These are phyloP conservation scores for Rissa tridactyla DNA, from an alignment of 2,113 vertebrate genomes.

Conservation along the genomic window DNA sequence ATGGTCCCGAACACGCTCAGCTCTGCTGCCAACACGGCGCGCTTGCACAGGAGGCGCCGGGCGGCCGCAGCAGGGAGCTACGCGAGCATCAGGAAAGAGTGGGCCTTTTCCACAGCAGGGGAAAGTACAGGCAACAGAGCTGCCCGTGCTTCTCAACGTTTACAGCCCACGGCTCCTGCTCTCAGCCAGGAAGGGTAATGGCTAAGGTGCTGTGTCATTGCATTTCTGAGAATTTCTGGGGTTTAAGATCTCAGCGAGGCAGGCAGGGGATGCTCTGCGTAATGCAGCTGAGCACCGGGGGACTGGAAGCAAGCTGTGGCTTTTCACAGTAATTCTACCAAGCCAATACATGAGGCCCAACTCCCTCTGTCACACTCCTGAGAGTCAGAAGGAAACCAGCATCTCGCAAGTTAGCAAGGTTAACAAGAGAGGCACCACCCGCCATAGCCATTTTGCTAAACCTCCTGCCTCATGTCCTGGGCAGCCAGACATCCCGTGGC, in stretches of 20 bases:
- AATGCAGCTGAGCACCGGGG: fast-evolving
- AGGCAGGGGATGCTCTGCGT: neutral
- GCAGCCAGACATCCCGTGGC: neutral
- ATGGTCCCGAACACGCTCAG: fast-evolving
- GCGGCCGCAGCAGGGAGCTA: neutral
- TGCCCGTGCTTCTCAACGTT: fast-evolving
- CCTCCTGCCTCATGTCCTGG: neutral
- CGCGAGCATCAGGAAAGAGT: fast-evolving
- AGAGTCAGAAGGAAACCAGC: neutral
- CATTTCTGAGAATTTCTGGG: neutral
- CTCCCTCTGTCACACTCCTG: neutral
- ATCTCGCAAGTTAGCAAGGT: neutral
- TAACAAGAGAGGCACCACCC: neutral
- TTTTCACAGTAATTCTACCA: neutral
- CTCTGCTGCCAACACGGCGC: neutral
- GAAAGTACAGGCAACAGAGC: neutral
- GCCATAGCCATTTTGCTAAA: neutral
- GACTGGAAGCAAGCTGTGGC: neutral
- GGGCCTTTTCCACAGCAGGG: neutral
- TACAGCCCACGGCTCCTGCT: neutral
- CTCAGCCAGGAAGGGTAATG: neutral
- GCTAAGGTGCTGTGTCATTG: neutral
- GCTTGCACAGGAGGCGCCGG: fast-evolving
- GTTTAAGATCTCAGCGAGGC: neutral
- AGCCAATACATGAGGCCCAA: neutral